Evolutionary conservation across 2,797 vertebrate genomes (phyloP), one percentile per base, ranked within the genome.

Genomic region (Cynopterus sphinx): DNA sequence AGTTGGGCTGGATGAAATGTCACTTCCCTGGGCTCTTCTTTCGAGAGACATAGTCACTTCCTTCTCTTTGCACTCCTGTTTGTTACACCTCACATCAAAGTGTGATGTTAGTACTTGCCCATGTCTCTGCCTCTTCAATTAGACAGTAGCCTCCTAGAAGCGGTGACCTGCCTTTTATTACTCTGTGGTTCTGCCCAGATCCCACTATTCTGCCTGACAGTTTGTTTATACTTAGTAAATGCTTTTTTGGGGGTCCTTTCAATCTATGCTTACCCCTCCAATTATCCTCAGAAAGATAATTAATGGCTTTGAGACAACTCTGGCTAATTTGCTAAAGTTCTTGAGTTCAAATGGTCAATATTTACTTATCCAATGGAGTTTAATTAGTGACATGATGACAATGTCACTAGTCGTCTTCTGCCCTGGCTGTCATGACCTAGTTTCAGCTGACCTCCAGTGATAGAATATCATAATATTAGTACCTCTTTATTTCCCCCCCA

Each of bases 321-420:
- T 70, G 94, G 28, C 39, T 31, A 70, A 71, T 75, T 79, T 70
- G 33, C 15, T 51, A 9, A 78, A 78, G 13, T 81, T 68, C 71
- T 63, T 68, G 6, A 13, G 33, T 9, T 33, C 33, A 22, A 10
- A 13, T 33, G 19, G 17, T 65, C 9, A 31, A 24, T 16, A 43
- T 39, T 55, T n/a, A 39, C 39, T 97, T 68, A 10, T 55, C 49
- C 51, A 7, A 41, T 55, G 19, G 26, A 6, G 8, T 5, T 9
- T 55, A 31, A 49, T 74, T 26, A 70, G 74, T 2, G 10, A 39
- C 46, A 13, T n/a, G 73, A 46, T 92, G 84, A 26, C 3, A 1
- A 5, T 28, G 1, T 31, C 53, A 59, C 17, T 3, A 22, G 9
- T 24, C 46, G 4, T 33, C 53, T 83, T 79, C 65, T 83, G 57